Evolutionary conservation across 2,888 invertebrate species (phyloP).

Genomic region (Caenorhabditis doughertyi): DNA sequence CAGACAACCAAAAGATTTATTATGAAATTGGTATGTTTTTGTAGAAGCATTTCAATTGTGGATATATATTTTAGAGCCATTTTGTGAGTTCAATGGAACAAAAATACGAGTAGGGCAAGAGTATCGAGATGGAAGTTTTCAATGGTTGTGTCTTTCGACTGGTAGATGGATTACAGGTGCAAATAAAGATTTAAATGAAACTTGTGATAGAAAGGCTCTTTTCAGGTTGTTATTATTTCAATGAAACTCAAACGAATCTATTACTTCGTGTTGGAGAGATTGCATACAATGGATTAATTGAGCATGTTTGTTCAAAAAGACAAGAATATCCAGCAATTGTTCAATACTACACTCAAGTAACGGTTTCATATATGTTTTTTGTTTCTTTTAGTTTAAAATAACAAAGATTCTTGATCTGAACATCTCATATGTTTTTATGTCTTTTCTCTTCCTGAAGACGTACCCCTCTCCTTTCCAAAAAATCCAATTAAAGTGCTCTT

Average conservation of each 20-base stretch:
- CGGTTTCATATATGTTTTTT: background rate
- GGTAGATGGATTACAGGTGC: slow-evolving; percentile 81
- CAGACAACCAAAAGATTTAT: slow-evolving; percentile 63
- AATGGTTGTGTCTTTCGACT: slow-evolving; percentile 80
- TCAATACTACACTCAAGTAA: slow-evolving; percentile 78
- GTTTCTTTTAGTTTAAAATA: background rate
- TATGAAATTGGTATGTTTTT: slow-evolving; percentile 77
- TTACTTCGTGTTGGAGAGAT: slow-evolving; percentile 75
- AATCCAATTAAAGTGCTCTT: slow-evolving; percentile 56
- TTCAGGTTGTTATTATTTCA: slow-evolving; percentile 81
- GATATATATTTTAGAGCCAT: slow-evolving; percentile 71
- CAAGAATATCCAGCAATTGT: slow-evolving; percentile 80
- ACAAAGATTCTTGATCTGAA: background rate
- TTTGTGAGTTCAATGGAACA: slow-evolving; percentile 72
- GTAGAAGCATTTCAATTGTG: no score
- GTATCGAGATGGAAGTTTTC: slow-evolving; percentile 77
- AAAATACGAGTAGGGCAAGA: slow-evolving; percentile 74
- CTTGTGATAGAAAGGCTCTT: background rate
- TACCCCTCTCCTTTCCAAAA: slow-evolving; percentile 9
- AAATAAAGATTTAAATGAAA: background rate
- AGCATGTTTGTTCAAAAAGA: slow-evolving; percentile 79
- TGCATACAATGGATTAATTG: slow-evolving; percentile 78
- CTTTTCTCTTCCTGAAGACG: slow-evolving; percentile 5
- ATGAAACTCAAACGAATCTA: slow-evolving; percentile 78
- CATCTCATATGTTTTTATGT: slow-evolving; percentile 15